phyloP scores from a whole-genome alignment of 2,113 vertebrate species.

The Podarcis raffonei region DNA sequence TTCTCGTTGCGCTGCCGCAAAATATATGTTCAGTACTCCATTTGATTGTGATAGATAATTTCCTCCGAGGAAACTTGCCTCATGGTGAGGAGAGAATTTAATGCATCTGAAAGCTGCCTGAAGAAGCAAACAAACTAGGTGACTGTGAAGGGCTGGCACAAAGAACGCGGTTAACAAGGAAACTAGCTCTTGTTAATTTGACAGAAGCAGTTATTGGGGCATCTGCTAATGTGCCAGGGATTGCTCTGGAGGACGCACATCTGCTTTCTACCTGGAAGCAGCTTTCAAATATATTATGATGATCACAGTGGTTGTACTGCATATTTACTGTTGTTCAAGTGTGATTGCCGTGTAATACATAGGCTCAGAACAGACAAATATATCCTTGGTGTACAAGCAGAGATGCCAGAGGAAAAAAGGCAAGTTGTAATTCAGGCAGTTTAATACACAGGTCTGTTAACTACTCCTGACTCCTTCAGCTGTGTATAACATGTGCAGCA shows the following conservation, averaged over 20 bases:
- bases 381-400: background rate
- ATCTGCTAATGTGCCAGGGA: constrained; percentile 42
- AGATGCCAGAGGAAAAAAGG: background rate
- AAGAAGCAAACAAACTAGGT: constrained; percentile 30
- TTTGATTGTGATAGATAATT: constrained; percentile 5
- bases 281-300: constrained; percentile 12
- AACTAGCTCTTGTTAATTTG: constrained; percentile 2
- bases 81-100: constrained; percentile 14
- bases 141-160: constrained; percentile 36
- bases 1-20: constrained; percentile 20
- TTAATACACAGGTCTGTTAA: background rate
- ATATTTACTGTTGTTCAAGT: background rate
- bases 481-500: background rate
- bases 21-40: background rate
- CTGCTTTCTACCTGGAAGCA: constrained; percentile 15
- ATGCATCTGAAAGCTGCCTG: constrained; percentile 4
- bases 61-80: background rate
- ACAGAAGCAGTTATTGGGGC: constrained; percentile 30
- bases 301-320: background rate
- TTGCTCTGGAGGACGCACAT: constrained; percentile 46
- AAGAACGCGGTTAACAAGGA: constrained; percentile 20
- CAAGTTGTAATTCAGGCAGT: background rate
- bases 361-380: background rate
- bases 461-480: background rate
- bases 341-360: background rate